Base-by-base conservation (phyloP, 1,140 invertebrate species). In the Contarinia nasturtii region DNA sequence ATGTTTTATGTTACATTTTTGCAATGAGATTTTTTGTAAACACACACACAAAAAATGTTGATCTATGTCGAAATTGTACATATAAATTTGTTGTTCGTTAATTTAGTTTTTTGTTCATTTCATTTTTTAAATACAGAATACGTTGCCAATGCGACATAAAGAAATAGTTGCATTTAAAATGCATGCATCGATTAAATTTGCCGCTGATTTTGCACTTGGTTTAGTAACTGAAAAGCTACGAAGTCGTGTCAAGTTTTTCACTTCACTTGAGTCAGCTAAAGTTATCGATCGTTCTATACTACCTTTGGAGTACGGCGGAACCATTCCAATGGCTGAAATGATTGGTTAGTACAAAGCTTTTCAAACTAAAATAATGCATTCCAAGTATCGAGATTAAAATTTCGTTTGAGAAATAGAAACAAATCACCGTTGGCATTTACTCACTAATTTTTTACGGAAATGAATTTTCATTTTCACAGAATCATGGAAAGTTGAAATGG, bases 141-240 rank as follows among this genome's bases (percentile, higher is more conserved):
- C 83, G 1, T 64, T 88, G 38, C 85, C 86, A 21, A 78, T 88
- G 72, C 69, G 85, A 51, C 85, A 89, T 62, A 88, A 88, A 59
- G 77, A 83, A 57, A 76, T 87, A 4, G 78, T 87, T 56, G 81
- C 75, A 7, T 75, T 87, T 20, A 82, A 86, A 55, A 73, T 78
- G 0, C 82, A 82, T 54, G 70, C 77, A 0, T 79, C 81, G 0
- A 67, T 88, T 36, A 82, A 82, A 55, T 84, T 83, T 50, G 78
- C 82, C 1, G 65, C 85, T 1, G 82, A 87, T 56, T 83, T 86
- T 56, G 80, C 82, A 19, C 79, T 86, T 71, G 74, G 72, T 1
- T 67, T 89, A 49, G 78, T 89, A 50, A 83, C 81, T 0, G 80
- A 85, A 19, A 90, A 90, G 60, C 81, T 88, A 12, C 74, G 73